Conservation (phyloP, 2,113 vertebrate genomes). For the Bubalus kerabau region DNA sequence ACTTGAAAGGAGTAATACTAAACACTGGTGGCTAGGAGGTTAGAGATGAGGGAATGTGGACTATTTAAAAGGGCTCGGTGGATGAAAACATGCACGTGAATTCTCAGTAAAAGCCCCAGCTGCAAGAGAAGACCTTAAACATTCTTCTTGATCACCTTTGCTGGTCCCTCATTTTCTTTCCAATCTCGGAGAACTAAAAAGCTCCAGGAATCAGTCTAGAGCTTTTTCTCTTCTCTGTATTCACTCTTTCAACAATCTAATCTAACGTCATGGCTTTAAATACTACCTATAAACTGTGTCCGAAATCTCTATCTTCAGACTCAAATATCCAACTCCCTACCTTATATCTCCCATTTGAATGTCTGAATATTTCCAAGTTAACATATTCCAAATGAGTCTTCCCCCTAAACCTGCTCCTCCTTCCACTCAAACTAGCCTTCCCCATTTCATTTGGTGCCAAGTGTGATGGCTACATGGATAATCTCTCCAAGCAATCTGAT, state of each 20-base stretch:
- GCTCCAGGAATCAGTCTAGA: background rate
- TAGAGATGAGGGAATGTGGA: background rate
- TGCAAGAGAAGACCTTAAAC: background rate
- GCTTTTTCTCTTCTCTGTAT: background rate
- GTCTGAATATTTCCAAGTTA: background rate
- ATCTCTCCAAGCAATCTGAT: background rate
- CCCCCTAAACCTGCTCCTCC: background rate
- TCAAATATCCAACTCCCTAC: background rate
- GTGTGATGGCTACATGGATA: background rate
- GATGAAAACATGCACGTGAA: background rate
- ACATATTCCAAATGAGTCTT: background rate
- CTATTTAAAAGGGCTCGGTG: background rate
- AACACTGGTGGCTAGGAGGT: background rate
- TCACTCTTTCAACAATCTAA: background rate
- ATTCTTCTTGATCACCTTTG: background rate
- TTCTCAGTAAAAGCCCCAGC: background rate
- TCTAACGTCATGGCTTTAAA: background rate
- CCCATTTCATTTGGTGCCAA: background rate
- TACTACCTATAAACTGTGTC: background rate
- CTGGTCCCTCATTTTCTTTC: background rate
- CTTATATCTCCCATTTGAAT: background rate
- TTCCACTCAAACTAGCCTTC: background rate
- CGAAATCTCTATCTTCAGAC: background rate
- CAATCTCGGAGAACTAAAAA: background rate
- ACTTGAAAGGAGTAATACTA: background rate